Conservation (phyloP, 2,113 vertebrate species). For the Ondatra zibethicus region DNA sequence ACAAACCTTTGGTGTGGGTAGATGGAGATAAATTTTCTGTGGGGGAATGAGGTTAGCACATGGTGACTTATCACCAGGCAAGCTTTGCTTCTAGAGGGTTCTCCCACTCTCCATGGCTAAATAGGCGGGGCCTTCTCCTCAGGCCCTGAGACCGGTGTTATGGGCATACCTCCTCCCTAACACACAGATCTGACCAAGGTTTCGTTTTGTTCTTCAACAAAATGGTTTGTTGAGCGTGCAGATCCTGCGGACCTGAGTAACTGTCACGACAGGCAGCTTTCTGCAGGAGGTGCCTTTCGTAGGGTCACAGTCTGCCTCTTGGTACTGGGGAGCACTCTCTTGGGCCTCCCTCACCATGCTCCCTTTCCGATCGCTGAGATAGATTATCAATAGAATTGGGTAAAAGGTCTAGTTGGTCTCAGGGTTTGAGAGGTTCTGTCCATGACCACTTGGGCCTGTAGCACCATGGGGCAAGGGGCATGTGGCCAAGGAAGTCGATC, state of each 20-base stretch:
- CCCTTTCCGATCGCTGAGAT: background rate
- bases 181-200: background rate
- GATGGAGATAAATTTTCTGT: background rate
- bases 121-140: background rate
- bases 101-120: no score
- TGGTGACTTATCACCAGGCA: background rate
- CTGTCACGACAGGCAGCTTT: accelerated
- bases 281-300: background rate
- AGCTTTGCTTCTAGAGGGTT: background rate
- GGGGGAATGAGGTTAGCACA: background rate
- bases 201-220: background rate
- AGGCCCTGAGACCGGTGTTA: background rate
- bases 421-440: background rate
- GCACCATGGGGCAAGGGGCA: background rate
- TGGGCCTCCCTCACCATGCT: no score
- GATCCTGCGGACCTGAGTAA: background rate
- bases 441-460: background rate
- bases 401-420: background rate
- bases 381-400: no score
- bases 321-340: background rate
- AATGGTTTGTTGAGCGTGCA: accelerated
- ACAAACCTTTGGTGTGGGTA: background rate
- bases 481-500: background rate
- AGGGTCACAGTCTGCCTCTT: background rate
- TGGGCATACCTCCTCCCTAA: accelerated